Evolutionary conservation across 2,797 vertebrate genomes (phyloP).

Genomic region (Microctenopoma stevenorrisi): DNA sequence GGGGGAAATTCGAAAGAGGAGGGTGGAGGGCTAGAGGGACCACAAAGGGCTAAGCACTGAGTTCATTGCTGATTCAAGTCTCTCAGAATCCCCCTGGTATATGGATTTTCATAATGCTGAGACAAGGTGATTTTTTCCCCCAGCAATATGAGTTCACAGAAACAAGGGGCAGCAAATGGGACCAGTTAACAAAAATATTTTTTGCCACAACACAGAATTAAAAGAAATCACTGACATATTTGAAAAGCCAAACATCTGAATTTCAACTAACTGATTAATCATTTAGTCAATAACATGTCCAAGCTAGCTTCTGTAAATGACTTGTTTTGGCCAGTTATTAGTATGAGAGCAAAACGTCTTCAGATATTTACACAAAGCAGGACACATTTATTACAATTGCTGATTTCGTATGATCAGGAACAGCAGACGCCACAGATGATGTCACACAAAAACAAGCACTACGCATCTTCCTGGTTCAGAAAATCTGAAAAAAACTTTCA

Average conservation of each 20-base stretch:
- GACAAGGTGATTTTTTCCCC: constrained; percentile 66
- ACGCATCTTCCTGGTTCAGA: background rate
- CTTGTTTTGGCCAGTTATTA: background rate
- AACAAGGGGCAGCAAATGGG: constrained; percentile 30
- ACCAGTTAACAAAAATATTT: constrained; percentile 24
- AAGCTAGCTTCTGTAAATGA: background rate
- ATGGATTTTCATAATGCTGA: constrained; percentile 80
- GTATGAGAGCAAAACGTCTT: background rate
- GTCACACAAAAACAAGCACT: background rate
- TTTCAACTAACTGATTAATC: constrained; percentile 5
- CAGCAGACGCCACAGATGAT: background rate
- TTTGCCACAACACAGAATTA: background rate
- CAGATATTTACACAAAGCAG: background rate
- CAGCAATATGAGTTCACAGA: constrained; percentile 38
- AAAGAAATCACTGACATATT: background rate
- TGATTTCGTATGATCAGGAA: background rate
- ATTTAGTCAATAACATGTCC: background rate
- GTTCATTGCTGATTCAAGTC: constrained; percentile 80
- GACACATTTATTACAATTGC: background rate
- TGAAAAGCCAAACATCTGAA: background rate
- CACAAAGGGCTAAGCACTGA: constrained; percentile 65
- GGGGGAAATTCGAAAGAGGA: constrained; percentile 33
- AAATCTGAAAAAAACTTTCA: constrained; percentile 24
- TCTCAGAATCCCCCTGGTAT: constrained; percentile 74
- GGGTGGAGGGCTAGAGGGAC: constrained; percentile 42